Base-by-base conservation (phyloP, 2,888 invertebrate genomes). In the Amiota mariae region DNA sequence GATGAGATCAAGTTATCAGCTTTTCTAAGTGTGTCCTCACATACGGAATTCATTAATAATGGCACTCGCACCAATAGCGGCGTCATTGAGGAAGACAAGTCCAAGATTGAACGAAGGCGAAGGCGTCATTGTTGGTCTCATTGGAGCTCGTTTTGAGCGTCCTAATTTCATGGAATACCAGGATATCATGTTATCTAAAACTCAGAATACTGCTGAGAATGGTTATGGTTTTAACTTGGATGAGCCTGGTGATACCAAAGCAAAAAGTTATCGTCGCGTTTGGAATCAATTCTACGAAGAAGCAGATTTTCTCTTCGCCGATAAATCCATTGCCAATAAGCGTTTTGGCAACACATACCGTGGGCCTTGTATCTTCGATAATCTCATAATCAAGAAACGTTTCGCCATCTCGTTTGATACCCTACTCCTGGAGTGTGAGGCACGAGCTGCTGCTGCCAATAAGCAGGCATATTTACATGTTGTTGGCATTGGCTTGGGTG, bases 401-500 rank as follows among this genome's bases (percentile, higher is more conserved):
- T 86, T 92, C 61, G 89, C 91, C 46, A 90, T 93, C 10, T 87
- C 92, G 1, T 92, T 93, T 6, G 94, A 94, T 78, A 92, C 92
- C 11, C 89, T 93, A 47, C 85, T 94, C 1, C 80, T 93, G 15
- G 94, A 94, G 74, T 93, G 93, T 0, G 91, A 93, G 75, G 87
- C 90, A 0, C 89, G 94, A n/a, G 93, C 92, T 0, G 87, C 87
- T 12, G 88, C 88, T 0, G 89, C 86, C 3, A 90, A 88, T 36
- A 92, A 90, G 51, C 88, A 90, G 9, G 94, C 93, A 0, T 94
- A 91, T 79, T 80, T 94, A 0, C 94, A 94, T 86, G 91, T 94
- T 9, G 92, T 94, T 49, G 94, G 94, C 12, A 91, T 93, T 61
- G 93, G 93, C 66, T 86, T 93, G 15, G 94, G 94, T 0, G 93